phyloP scores from a whole-genome alignment of 2,113 vertebrate species.

The Onychostruthus taczanowskii region DNA sequence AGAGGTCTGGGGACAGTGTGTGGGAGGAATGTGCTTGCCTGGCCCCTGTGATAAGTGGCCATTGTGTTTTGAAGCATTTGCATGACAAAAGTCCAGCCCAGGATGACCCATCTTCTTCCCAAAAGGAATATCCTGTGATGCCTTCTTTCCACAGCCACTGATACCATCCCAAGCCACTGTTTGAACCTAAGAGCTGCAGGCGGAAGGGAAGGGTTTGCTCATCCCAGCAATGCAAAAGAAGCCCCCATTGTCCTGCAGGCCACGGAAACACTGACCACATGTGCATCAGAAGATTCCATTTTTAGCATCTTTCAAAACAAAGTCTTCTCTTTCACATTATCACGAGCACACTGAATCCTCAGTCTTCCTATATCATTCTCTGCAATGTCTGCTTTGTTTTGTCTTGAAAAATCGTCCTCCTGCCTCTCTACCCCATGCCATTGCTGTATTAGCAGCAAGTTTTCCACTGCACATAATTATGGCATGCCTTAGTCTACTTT shows the following conservation, averaged over 20 bases:
- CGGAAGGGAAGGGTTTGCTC: conserved; percentile 44
- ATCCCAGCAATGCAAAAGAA: conserved; percentile 20
- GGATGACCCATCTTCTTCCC: conserved; percentile 47
- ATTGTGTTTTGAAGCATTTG: conserved; percentile 56
- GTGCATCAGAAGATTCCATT: conserved; percentile 65
- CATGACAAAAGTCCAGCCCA: conserved; percentile 55
- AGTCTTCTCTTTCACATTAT: conserved; percentile 54
- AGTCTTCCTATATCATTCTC: conserved; percentile 51
- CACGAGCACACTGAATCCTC: conserved; percentile 45
- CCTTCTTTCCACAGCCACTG: conserved; percentile 42
- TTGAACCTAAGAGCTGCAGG: neutral
- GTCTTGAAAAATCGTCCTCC: conserved; percentile 58
- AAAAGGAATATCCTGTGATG: conserved; percentile 44
- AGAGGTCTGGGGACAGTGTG: neutral
- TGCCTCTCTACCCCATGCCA: conserved; percentile 45
- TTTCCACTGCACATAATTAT: conserved; percentile 73
- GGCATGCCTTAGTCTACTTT: conserved; percentile 75
- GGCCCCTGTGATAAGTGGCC: conserved; percentile 25
- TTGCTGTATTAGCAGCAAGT: conserved; percentile 68
- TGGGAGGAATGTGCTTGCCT: conserved; percentile 2
- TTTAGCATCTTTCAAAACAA: conserved; percentile 61
- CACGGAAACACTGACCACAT: conserved; percentile 61
- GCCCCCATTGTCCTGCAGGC: conserved; percentile 56
- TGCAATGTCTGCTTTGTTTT: conserved; percentile 66
- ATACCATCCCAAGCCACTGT: conserved; percentile 6